These are phyloP conservation scores for Dicyema japonicum DNA, from an alignment of 1,140 invertebrate genomes.

Conservation along the genomic window DNA sequence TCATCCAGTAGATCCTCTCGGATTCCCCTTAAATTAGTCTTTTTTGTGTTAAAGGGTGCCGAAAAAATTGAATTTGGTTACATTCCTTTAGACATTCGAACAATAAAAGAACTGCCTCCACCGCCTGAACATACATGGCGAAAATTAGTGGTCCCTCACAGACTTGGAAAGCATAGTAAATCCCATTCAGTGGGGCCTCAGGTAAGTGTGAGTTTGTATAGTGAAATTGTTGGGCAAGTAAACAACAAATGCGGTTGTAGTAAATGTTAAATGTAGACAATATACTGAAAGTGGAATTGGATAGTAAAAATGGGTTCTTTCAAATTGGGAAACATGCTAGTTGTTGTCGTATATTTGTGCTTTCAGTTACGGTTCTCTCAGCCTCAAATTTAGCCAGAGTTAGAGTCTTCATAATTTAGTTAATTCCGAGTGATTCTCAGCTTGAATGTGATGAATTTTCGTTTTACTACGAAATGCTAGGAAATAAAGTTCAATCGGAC, in stretches of 20 bases:
- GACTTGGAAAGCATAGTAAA: neutral
- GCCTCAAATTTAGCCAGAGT: conserved; percentile 19
- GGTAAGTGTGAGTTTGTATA: neutral
- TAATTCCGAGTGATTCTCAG: conserved; percentile 2
- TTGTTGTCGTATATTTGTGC: conserved; percentile 13
- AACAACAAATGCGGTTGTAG: neutral
- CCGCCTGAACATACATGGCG: neutral
- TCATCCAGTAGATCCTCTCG: conserved; percentile 7
- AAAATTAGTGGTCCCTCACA: neutral
- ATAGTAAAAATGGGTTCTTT: conserved; percentile 18
- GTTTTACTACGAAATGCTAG: conserved; percentile 22
- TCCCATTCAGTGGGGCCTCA: neutral
- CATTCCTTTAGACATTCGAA: conserved; percentile 2
- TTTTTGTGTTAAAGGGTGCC: too few relatives aligned
- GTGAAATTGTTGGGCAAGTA: neutral
- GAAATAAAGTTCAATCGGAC: conserved; percentile 21
- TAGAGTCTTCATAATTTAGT: conserved; percentile 1
- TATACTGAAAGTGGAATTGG: conserved; percentile 12
- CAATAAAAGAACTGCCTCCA: conserved; percentile 2
- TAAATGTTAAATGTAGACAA: conserved; percentile 6
- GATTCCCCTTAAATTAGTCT: conserved; percentile 1
- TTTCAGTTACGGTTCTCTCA: conserved; percentile 19
- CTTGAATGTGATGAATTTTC: conserved; percentile 10
- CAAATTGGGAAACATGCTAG: conserved; percentile 14
- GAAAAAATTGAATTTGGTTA: too few relatives aligned